Evolutionary conservation across 2,113 vertebrate species (phyloP).

Genomic region (Alosa alosa): DNA sequence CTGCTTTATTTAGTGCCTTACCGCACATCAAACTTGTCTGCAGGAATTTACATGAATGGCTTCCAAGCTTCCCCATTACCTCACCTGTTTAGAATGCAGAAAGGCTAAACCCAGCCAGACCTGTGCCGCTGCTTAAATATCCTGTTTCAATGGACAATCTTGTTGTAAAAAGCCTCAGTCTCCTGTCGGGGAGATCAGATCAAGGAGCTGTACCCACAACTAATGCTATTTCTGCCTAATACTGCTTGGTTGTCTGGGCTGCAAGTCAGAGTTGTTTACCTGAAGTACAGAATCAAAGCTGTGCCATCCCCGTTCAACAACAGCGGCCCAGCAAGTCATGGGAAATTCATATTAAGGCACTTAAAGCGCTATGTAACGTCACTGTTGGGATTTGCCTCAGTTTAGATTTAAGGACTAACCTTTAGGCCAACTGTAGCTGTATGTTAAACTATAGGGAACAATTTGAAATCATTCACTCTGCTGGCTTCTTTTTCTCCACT

Average conservation of each 20-base stretch:
- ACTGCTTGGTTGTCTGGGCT: background rate
- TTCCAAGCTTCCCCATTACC: constrained; percentile 13
- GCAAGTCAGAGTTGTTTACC: background rate
- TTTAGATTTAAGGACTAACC: background rate
- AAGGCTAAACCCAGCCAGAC: background rate
- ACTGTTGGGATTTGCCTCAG: background rate
- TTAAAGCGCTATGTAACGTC: background rate
- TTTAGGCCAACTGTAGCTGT: background rate
- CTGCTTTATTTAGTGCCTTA: constrained; percentile 52
- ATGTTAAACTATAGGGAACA: background rate
- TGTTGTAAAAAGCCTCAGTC: background rate
- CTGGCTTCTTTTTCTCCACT: background rate
- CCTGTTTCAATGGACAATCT: background rate
- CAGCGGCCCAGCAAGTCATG: background rate
- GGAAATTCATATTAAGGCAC: background rate
- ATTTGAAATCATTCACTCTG: background rate
- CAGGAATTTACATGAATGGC: constrained; percentile 27
- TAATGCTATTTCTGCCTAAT: background rate
- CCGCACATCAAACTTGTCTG: constrained; percentile 55
- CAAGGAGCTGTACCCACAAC: background rate
- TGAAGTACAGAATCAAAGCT: background rate
- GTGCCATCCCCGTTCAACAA: background rate
- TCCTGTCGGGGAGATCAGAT: background rate
- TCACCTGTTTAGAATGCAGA: constrained; percentile 24
- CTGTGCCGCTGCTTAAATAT: background rate